Evolutionary conservation across 2,113 vertebrate species (phyloP), one percentile per base, ranked within the genome.

Genomic region (Xyliphius kryptos): DNA sequence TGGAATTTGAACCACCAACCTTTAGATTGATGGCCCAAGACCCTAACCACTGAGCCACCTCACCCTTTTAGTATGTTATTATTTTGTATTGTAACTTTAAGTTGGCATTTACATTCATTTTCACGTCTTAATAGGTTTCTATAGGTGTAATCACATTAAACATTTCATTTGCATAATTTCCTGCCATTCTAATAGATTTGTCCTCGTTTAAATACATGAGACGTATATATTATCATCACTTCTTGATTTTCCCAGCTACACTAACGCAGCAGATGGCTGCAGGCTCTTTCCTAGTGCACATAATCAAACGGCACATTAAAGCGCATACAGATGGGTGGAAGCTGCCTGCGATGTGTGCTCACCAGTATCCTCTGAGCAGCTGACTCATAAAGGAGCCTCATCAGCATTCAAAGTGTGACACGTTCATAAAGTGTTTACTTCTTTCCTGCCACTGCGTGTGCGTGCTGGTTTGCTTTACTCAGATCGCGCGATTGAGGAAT

Each of bases 371-470:
- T 82, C 68, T 38, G 36, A 77, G 70, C 75, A 67, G 62, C 71
- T 6, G 40, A 15, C 72, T 69, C 41, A 74, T 71, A 68, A 79
- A 78, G 72, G 64, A 46, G 73, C 77, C 77, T 86, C 82, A 84
- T 86, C 79, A 77, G 74, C 84, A 83, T 85, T 86, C 82, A 76
- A 68, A 72, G 68, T 75, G 63, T 72, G 70, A 71, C 69, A 67
- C 71, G 58, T 68, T 40, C 75, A 76, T 73, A 77, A 80, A 73
- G 26, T 79, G 68, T 63, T 52, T 68, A 67, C 51, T 36, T 64
- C 79, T 22, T 66, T 72, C 61, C 69, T 58, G 74, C 72, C 65
- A 55, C 67, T 66, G 66, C 64, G 19, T 63, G 65, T 61, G 68
- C 78, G 73, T 80, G 72, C 26, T 3, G 32, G 26, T 47, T 3